Conservation (phyloP, 2,888 invertebrate species). For the Esperia sulphurella region DNA sequence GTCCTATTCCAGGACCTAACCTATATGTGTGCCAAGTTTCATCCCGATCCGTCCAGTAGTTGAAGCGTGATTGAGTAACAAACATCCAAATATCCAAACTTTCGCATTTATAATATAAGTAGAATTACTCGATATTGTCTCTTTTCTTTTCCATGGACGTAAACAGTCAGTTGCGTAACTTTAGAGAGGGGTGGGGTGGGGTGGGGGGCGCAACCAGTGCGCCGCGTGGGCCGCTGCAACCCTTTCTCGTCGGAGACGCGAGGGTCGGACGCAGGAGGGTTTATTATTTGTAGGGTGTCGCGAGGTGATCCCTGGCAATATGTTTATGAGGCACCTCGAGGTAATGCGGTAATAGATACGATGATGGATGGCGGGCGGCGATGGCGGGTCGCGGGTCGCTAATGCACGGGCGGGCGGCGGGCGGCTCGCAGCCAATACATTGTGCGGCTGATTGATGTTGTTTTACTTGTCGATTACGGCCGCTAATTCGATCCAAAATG, state of each 20-base stretch:
- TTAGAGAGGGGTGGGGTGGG: not conserved
- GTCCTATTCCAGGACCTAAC: too few relatives aligned
- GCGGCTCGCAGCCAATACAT: too few relatives aligned
- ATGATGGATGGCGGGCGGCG: slow-evolving; percentile 20
- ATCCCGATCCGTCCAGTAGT: too few relatives aligned
- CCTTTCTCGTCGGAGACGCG: not conserved
- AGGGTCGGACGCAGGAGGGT: not conserved
- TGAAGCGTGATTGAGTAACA: too few relatives aligned
- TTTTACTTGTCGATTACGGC: not conserved
- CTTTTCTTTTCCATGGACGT: too few relatives aligned
- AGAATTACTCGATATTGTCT: too few relatives aligned
- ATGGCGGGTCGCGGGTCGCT: too few relatives aligned
- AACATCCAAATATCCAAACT: too few relatives aligned
- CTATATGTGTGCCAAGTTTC: too few relatives aligned
- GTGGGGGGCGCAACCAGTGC: not conserved
- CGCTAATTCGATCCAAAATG: not conserved
- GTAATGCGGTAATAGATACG: slow-evolving; percentile 20
- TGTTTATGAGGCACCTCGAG: slow-evolving; percentile 35
- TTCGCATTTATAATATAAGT: too few relatives aligned
- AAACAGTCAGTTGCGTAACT: too few relatives aligned
- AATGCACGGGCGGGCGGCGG: too few relatives aligned
- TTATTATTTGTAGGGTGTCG: not conserved
- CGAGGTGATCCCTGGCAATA: slow-evolving; percentile 19
- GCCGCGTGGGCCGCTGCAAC: not conserved
- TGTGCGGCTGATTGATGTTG: not conserved